phyloP scores from a whole-genome alignment of 2,797 vertebrate species.

The Sylvia borin region DNA sequence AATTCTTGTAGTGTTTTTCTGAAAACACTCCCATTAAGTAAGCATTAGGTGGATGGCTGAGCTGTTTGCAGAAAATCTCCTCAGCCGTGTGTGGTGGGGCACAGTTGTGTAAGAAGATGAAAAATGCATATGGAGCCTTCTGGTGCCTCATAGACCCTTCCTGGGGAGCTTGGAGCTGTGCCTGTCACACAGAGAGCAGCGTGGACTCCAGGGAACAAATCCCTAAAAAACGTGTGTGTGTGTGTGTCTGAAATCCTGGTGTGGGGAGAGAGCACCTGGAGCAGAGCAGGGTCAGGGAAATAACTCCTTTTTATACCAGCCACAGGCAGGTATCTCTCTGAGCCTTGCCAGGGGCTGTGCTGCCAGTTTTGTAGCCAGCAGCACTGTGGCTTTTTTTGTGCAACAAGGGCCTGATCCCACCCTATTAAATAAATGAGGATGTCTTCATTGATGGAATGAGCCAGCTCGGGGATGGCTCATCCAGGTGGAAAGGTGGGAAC shows the following conservation, averaged over 20 bases:
- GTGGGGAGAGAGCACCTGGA: accelerated
- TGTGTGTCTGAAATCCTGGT: background rate
- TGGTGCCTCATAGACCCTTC: background rate
- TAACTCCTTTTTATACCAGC: accelerated
- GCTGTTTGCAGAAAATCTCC: slow-evolving; percentile 31
- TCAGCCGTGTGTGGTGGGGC: background rate
- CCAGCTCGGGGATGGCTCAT: background rate
- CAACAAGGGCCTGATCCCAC: background rate
- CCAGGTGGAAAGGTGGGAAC: background rate
- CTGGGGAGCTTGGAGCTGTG: background rate
- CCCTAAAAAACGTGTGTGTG: background rate
- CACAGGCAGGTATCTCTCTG: accelerated
- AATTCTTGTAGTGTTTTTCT: slow-evolving; percentile 69
- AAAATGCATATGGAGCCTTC: slow-evolving; percentile 20
- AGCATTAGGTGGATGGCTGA: slow-evolving; percentile 63
- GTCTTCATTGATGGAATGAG: background rate
- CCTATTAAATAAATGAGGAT: background rate
- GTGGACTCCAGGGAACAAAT: background rate
- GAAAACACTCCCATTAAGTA: slow-evolving; percentile 68
- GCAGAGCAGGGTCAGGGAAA: background rate
- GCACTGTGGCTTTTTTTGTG: background rate
- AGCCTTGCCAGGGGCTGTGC: background rate
- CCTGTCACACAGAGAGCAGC: background rate
- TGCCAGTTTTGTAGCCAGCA: background rate
- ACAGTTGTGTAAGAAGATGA: slow-evolving; percentile 5